phyloP scores from a whole-genome alignment of 2,888 invertebrate genomes.

The Epiperipatus broadwayi region DNA sequence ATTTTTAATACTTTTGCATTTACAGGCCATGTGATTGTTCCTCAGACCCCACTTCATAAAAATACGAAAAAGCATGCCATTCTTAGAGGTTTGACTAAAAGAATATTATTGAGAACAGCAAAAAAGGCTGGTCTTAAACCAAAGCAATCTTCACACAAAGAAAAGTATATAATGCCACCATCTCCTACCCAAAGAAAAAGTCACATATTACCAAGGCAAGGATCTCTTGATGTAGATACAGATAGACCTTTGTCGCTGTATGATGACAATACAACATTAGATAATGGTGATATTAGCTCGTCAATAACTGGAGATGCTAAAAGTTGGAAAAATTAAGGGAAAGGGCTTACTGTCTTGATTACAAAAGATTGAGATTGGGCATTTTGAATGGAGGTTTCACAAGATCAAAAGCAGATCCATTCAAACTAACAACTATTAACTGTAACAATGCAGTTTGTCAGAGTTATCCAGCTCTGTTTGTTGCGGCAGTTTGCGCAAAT shows the following conservation, averaged over 20 bases:
- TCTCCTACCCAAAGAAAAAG: too few relatives aligned
- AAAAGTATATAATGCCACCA: conserved; percentile 67
- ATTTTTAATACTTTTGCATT: conserved; percentile 81
- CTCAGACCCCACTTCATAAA: conserved; percentile 49
- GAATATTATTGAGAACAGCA: conserved; percentile 75
- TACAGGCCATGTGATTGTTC: conserved; percentile 46
- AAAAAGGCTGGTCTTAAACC: conserved; percentile 75
- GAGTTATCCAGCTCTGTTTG: conserved; percentile 74
- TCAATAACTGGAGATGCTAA: too few relatives aligned
- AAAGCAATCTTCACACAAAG: conserved; percentile 55
- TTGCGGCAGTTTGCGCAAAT: conserved; percentile 73
- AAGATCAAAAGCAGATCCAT: too few relatives aligned
- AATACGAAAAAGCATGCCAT: conserved; percentile 78
- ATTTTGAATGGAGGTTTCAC: conserved; percentile 21
- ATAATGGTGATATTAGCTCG: too few relatives aligned
- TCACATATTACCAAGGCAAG: too few relatives aligned
- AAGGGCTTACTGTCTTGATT: conserved; percentile 68
- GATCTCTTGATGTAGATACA: too few relatives aligned
- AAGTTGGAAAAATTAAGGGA: conserved; percentile 68
- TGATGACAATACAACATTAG: too few relatives aligned
- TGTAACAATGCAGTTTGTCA: conserved; percentile 63
- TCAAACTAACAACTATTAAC: conserved; percentile 65
- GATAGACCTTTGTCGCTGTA: too few relatives aligned
- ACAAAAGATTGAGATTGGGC: conserved; percentile 49
- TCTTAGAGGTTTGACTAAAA: conserved; percentile 79